Evolutionary conservation across 1,140 invertebrate species (phyloP), one percentile per base, ranked within the genome.

Genomic region (Eriocheir sinensis): DNA sequence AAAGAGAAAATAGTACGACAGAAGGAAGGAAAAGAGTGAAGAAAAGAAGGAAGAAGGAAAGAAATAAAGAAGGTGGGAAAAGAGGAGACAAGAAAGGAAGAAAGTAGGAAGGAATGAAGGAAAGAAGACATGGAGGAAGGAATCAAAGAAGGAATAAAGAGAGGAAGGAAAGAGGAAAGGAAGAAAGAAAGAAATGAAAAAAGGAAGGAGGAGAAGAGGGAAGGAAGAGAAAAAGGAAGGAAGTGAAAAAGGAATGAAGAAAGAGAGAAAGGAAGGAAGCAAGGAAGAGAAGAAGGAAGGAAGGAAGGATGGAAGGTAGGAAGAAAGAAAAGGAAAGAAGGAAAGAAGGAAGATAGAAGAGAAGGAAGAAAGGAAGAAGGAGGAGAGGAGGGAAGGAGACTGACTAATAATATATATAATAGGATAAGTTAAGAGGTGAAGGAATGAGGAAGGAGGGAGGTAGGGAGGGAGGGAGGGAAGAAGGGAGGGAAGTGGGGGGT

Each of bases 101-200:
- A 27, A 32, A 44, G 48, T 53, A 80, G 72, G 27, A n/a, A 44
- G 72, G 27, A 8, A 79, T 36, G n/a, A 36, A 30, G 44, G 40
- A 34, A 4, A 32, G 36, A n/a, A n/a, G 27, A 32, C n/a, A 53
- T 3, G 27, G 89, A 48, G 40, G 15, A 53, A 30, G n/a, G 34
- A 27, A 30, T n/a, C 0, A 32, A 30, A 12, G 30, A 27, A 32
- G 30, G 41, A 40, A 41, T 32, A 8, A n/a, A 34, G 38, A 40
- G 81, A 36, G 30, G 34, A 34, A 8, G 40, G 53, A 83, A 86
- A 41, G 30, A 41, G 60, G 92, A 36, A 40, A 48, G 80, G 36
- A 41, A 85, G 80, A 44, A 41, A 85, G 80, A 44, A 36, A 85
- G 79, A 44, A 32, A 48, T 79, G 85, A 41, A 44, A 34, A 85